Percentiles rank a stretch among this genome's conserved stretches.
These are phyloP conservation scores for Scomber scombrus DNA, from an alignment of 2,113 vertebrate species.

Conservation along the genomic window DNA sequence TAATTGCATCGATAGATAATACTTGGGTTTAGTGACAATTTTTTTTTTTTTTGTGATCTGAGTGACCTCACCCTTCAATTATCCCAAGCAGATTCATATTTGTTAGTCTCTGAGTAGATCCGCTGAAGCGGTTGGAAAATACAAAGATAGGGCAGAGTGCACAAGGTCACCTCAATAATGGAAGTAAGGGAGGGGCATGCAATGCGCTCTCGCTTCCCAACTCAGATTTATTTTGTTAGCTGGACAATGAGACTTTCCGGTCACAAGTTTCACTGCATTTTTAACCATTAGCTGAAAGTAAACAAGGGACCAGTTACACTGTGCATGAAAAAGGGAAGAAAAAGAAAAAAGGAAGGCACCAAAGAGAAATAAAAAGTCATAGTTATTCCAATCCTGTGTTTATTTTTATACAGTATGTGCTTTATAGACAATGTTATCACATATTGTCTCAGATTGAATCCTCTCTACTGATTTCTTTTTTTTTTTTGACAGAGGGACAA, in stretches of 20 bases:
- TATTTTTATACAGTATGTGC: constrained; percentile 29
- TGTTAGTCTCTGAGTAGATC: background rate
- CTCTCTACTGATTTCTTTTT: constrained; percentile 23
- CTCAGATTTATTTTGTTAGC: constrained; percentile 1
- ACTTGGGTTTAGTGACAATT: background rate
- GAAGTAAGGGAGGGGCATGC: background rate
- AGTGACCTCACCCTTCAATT: background rate
- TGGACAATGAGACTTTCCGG: background rate
- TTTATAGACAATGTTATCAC: constrained; percentile 13
- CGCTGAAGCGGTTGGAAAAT: background rate
- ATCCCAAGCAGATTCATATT: background rate
- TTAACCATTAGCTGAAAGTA: background rate
- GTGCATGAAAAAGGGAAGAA: background rate
- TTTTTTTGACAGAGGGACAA: constrained; percentile 39
- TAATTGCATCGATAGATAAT: background rate
- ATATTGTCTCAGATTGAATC: constrained; percentile 23
- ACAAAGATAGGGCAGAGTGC: background rate
- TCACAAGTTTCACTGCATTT: background rate
- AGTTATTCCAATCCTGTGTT: background rate
- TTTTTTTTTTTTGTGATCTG: background rate
- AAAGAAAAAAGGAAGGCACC: too few relatives aligned
- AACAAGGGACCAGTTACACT: background rate
- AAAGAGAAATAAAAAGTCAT: background rate
- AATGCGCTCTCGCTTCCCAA: background rate
- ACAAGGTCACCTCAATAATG: constrained; percentile 22